Conservation (phyloP, 2,797 vertebrate species). For the Leucoraja ocellata region DNA sequence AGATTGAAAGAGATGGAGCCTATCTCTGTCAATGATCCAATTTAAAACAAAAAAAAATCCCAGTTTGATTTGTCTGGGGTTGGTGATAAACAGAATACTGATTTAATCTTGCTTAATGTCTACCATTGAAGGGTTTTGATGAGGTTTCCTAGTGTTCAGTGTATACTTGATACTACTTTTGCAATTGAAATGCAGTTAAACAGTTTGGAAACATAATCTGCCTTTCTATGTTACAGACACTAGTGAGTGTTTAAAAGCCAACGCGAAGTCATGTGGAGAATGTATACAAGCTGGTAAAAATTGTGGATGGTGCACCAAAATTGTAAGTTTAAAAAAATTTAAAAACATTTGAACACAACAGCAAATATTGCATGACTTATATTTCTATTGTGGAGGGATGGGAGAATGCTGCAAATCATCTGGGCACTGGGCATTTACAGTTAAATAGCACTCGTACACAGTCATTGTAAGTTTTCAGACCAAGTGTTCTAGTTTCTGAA, state of each 20-base stretch:
- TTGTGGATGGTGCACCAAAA: constrained; percentile 87
- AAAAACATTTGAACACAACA: not conserved
- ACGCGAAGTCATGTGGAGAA: constrained; percentile 90
- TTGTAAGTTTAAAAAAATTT: constrained; percentile 60
- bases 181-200: not conserved
- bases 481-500: not conserved
- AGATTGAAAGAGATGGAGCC: not conserved
- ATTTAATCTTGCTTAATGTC: not conserved
- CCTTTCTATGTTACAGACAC: constrained; percentile 61
- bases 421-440: not conserved
- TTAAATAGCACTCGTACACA: not conserved
- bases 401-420: not conserved
- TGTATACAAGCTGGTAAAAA: constrained; percentile 88
- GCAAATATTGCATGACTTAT: not conserved
- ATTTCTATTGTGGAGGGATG: not conserved
- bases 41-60: not conserved
- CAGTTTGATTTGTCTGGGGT: not conserved
- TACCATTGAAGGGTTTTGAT: not conserved
- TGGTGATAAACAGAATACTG: not conserved
- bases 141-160: not conserved
- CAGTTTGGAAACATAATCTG: not conserved
- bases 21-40: not conserved
- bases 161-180: too few relatives aligned
- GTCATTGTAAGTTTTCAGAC: not conserved
- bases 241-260: constrained; percentile 84